These are phyloP conservation scores for Oceanites oceanicus DNA, from an alignment of 2,113 vertebrate species.

Conservation along the genomic window DNA sequence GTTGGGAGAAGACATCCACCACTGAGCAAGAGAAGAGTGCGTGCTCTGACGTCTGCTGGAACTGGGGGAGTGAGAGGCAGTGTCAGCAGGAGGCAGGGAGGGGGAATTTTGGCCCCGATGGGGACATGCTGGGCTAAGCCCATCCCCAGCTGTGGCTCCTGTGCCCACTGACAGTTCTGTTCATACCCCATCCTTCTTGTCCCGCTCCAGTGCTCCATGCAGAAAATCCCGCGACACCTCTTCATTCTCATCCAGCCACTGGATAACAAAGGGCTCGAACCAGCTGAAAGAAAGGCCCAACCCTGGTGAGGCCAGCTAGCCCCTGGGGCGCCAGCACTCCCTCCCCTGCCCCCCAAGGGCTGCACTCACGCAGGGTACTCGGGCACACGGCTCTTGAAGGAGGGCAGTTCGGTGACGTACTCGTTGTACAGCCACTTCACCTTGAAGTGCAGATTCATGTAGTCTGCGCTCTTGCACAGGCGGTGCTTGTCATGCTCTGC, in stretches of 20 bases:
- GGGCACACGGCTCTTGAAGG: constrained; percentile 93
- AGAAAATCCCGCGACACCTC: constrained; percentile 96
- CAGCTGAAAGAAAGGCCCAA: constrained; percentile 73
- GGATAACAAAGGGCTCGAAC: constrained; percentile 98
- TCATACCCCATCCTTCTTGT: constrained; percentile 98
- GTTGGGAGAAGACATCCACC: constrained; percentile 97
- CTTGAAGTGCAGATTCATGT: constrained; percentile 99
- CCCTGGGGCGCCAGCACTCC: not conserved
- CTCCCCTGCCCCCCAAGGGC: accelerated
- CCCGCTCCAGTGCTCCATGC: constrained; percentile 93
- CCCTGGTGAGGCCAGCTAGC: not conserved
- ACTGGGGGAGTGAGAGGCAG: constrained; percentile 67
- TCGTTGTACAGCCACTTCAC: constrained; percentile 99
- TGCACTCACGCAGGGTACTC: constrained; percentile 95
- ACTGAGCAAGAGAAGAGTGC: constrained; percentile 98
- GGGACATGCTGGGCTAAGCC: not conserved
- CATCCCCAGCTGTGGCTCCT: accelerated
- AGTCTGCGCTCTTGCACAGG: constrained; percentile 96
- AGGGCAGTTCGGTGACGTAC: constrained; percentile 93
- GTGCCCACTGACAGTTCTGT: not conserved
- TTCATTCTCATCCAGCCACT: constrained; percentile 99
- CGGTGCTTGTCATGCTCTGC: constrained; percentile 96
- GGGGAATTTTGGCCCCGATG: not conserved
- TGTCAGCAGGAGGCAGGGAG: not conserved
- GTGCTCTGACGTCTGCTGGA: constrained; percentile 96